Percentiles rank a stretch among this genome's conserved stretches.
Conservation (phyloP, 2,113 vertebrate genomes). For the Tyto alba region DNA sequence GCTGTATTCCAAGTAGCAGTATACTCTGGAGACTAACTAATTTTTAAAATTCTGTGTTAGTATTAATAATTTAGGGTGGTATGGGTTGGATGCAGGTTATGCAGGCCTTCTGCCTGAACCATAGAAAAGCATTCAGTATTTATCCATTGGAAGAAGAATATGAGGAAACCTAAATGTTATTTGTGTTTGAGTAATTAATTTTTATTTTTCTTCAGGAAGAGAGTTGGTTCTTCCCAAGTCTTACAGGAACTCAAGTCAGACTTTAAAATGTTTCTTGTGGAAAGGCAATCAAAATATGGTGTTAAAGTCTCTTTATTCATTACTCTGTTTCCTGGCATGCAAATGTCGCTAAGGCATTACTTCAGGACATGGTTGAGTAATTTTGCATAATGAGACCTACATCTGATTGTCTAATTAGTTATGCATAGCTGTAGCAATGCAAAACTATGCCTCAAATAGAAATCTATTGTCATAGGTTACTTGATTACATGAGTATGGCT, state of each 20-base stretch:
- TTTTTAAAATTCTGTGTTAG: constrained; percentile 37
- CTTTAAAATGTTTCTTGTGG: background rate
- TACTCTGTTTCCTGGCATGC: constrained; percentile 4
- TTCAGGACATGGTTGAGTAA: constrained; percentile 36
- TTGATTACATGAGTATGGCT: constrained; percentile 18
- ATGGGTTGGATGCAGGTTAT: background rate
- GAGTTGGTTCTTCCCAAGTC: background rate
- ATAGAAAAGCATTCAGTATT: background rate
- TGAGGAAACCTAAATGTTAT: background rate
- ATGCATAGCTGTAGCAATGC: constrained; percentile 19
- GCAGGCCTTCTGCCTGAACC: background rate
- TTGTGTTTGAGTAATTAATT: background rate
- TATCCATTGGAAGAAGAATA: background rate
- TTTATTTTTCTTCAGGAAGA: background rate
- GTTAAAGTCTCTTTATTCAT: background rate
- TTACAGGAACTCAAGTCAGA: background rate
- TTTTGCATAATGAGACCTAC: constrained; percentile 51
- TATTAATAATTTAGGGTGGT: constrained; percentile 46
- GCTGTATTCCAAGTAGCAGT: background rate
- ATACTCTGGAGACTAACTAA: background rate
- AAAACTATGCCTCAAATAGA: constrained; percentile 44
- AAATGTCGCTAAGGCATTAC: constrained; percentile 18
- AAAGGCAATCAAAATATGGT: background rate
- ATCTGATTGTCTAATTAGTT: constrained; percentile 61
- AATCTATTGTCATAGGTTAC: constrained; percentile 28